Evolutionary conservation across 2,888 invertebrate genomes (phyloP).

Genomic region (Eutolmus rufibarbis): DNA sequence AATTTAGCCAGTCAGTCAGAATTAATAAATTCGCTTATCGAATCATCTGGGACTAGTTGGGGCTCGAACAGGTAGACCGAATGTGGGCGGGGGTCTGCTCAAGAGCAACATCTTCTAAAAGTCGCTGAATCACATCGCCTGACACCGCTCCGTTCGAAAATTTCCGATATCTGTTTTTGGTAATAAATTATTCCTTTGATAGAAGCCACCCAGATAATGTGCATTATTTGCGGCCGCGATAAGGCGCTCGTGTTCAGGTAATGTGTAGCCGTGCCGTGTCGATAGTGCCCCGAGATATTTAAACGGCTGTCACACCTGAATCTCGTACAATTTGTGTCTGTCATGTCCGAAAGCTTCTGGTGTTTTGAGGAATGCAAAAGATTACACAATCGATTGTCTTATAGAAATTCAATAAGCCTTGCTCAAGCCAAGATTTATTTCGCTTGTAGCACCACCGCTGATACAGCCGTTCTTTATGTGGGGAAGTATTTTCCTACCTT

Average conservation of each 20-base stretch:
- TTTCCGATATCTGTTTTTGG: constrained; percentile 27
- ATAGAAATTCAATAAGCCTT: neutral
- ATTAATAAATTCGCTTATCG: constrained; percentile 38
- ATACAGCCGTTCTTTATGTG: neutral
- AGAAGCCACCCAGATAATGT: constrained; percentile 15
- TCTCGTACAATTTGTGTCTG: constrained; percentile 35
- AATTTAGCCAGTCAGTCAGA: constrained; percentile 30
- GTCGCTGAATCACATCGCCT: constrained; percentile 2
- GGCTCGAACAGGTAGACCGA: neutral
- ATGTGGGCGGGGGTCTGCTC: constrained; percentile 6
- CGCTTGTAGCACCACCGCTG: neutral
- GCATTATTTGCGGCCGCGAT: constrained; percentile 30
- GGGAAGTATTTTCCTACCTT: neutral
- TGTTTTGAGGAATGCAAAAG: neutral
- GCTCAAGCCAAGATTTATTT: neutral
- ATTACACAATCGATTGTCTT: neutral
- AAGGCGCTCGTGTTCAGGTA: neutral
- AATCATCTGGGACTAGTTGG: constrained; percentile 31
- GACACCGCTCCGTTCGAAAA: neutral
- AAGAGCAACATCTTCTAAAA: constrained; percentile 20
- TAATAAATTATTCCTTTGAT: constrained; percentile 33
- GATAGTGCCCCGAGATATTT: constrained; percentile 10
- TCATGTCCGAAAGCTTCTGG: constrained; percentile 31
- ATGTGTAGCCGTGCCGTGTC: neutral
- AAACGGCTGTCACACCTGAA: constrained; percentile 31